A percentile compares a stretch with the other conserved stretches of the same genome.
These are phyloP conservation scores for Myrmecobius fasciatus DNA, from an alignment of 2,113 vertebrate genomes.

Conservation along the genomic window DNA sequence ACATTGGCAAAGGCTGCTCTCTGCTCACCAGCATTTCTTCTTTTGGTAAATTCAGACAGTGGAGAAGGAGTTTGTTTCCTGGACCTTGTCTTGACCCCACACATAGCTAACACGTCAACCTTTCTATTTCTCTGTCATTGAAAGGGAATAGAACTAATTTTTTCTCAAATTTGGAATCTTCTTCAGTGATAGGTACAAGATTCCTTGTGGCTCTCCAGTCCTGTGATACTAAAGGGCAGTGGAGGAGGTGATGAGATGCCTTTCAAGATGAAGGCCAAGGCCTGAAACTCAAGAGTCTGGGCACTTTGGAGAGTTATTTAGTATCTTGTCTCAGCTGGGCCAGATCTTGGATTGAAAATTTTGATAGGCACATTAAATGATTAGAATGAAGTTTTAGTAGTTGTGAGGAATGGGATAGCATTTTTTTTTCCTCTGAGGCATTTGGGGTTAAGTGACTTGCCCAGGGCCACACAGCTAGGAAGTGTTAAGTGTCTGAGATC, in stretches of 20 bases:
- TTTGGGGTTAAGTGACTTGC: too few relatives aligned
- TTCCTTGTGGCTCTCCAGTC: constrained; percentile 27
- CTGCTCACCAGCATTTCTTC: constrained; percentile 27
- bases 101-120: constrained; percentile 33
- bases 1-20: constrained; percentile 24
- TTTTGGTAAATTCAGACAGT: constrained; percentile 62
- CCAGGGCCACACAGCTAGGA: too few relatives aligned
- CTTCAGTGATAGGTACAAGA: constrained; percentile 20
- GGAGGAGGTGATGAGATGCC: neutral
- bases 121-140: constrained; percentile 29
- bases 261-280: constrained; percentile 35
- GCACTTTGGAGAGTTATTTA: constrained; percentile 51
- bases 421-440: too few relatives aligned
- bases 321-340: constrained; percentile 47
- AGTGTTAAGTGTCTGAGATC: too few relatives aligned
- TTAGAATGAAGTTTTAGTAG: constrained; percentile 36
- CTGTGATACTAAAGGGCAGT: neutral
- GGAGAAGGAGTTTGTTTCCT: constrained; percentile 55
- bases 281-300: constrained; percentile 47
- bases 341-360: constrained; percentile 42
- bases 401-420: constrained; percentile 11
- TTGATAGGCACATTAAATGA: constrained; percentile 26
- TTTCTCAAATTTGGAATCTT: constrained; percentile 26
- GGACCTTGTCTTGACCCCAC: constrained; percentile 45
- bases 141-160: constrained; percentile 26